Base-by-base conservation (phyloP, 2,797 vertebrate species). In the Catostomus latipinnis region DNA sequence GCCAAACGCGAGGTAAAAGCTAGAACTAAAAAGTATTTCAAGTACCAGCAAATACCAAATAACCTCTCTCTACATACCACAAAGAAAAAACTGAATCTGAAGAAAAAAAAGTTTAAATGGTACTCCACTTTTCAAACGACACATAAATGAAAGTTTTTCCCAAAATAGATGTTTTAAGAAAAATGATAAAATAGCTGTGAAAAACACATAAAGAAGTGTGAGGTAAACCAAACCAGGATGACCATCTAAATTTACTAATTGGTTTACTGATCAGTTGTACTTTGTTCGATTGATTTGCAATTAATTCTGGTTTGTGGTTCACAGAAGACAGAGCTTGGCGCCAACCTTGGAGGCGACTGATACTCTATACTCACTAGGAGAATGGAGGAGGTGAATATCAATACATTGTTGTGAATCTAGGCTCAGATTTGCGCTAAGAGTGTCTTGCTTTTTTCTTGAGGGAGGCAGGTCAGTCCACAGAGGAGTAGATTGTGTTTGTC, bases 211-310 rank as follows among this genome's bases (percentile, higher is more conserved):
- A 83, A 85, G 84, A 86, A 78, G 50, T 74, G 81, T 85, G 71
- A 83, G 87, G 86, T 92, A 95, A 96, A 96, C 89, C 91, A 94
- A 95, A 93, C 92, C 93, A 93, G 93, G 91, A 93, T 92, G 93
- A 95, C 93, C 92, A 96, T 94, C 96, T 99, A 97, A 96, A 96
- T 97, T 98, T 98, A 97, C 97, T 97, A 98, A 98, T 96, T 97
- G 95, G 95, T 96, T 98, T 97, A 97, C 95, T 96, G 96, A 98
- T 98, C 96, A 96, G 96, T 97, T 96, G 96, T 98, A 97, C 96
- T 96, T 97, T 97, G 96, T 97, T 97, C 94, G 95, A 98, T 98
- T 98, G 96, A 98, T 98, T 98, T 98, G 97, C 97, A 97, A 97
- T 98, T 98, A 97, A 98, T 98, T 98, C 97, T 97, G 96, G 96